Base-by-base conservation (phyloP, 2,113 vertebrate genomes). In the Sitta europaea region DNA sequence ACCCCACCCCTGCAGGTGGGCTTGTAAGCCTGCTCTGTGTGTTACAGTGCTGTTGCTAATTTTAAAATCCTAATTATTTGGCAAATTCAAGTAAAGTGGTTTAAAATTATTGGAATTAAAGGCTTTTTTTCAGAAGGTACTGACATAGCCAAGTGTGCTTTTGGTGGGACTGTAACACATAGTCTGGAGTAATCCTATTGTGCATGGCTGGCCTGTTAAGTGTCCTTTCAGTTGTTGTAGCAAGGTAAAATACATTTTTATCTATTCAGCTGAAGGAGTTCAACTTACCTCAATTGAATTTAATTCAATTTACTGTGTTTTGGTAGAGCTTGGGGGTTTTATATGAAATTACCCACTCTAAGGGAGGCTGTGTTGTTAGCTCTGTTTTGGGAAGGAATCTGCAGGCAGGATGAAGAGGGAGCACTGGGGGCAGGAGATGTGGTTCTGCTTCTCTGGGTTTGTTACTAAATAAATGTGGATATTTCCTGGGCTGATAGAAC, bases 111-210 rank as follows among this genome's bases (percentile, higher is more conserved):
- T 77, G 9, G 15, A 31, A 19, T 33, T 6, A 24, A 55, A 75
- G 11, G 31, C 1, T 0, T 5, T 5, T 25, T 48, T 63, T 22
- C 3, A 33, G 13, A 5, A 33, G 33, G 13, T 28, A 1, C 28
- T 77, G 9, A 19, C 16, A 43, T 28, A 71, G 2, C 5, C 24
- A 27, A 12, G 2, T 11, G 2, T 19, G 14, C 11, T 33, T 3
- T 15, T 9, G 4, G 2, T 57, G 14, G 28, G 38, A 63, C 9
- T 6, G 15, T 45, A 31, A 15, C 11, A 5, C 3, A 8, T 4
- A 1, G 5, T 25, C 14, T 70, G 42, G 4, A 1, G 1, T 9
- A 9, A 68, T 36, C 14, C 16, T 29, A 0, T 3, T 9, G 22
- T 18, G 8, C 3, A 3, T 17, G 2, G 0, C n/a, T 28, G 43